Conservation (phyloP, 2,888 invertebrate species). For the Agriopis marginaria region DNA sequence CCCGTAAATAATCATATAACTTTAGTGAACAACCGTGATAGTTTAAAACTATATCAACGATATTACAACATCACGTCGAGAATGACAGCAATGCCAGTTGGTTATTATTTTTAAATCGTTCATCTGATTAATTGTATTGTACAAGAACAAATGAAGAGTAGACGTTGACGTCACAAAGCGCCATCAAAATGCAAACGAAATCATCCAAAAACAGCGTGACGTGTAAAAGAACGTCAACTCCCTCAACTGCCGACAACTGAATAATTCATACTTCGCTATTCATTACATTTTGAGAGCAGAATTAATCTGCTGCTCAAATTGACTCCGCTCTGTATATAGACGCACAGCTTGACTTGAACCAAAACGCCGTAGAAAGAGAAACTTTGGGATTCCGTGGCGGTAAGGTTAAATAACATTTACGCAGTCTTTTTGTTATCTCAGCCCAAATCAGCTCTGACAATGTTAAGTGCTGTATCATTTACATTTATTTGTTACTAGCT, state of each 20-base stretch:
- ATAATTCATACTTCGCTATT: conserved; percentile 45
- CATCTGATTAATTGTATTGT: not conserved
- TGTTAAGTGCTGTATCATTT: no score
- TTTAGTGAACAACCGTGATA: no score
- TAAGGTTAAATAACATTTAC: not conserved
- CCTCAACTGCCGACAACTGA: conserved; percentile 21
- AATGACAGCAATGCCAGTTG: no score
- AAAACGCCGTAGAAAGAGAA: conserved; percentile 6
- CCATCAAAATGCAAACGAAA: conserved; percentile 27
- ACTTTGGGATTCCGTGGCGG: not conserved
- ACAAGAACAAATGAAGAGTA: not conserved
- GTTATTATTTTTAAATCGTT: not conserved
- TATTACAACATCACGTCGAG: no score
- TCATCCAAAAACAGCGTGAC: conserved; percentile 8
- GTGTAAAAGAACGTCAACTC: conserved; percentile 8
- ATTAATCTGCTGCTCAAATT: conserved; percentile 45
- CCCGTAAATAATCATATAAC: no score
- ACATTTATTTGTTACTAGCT: no score
- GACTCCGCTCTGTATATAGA: conserved; percentile 26
- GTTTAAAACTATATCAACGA: no score
- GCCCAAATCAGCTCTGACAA: no score
- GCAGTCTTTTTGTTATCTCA: no score
- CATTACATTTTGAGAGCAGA: conserved; percentile 31
- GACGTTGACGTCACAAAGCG: not conserved
- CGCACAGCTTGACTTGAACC: not conserved